Conservation (phyloP, 2,113 vertebrate species). For the Siphamia tubifer region DNA sequence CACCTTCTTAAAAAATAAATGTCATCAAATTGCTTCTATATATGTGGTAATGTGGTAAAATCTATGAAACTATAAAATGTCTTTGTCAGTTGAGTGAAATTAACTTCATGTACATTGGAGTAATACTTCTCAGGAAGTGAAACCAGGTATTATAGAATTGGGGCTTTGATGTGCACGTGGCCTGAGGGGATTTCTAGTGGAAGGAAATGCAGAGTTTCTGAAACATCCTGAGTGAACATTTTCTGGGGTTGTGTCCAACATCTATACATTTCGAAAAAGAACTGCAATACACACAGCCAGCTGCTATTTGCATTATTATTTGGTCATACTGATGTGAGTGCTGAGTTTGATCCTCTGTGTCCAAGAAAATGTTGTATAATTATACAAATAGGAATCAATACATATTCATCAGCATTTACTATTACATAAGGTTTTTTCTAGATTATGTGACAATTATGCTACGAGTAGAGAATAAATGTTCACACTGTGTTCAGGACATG, state of each 20-base stretch:
- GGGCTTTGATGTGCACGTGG: constrained; percentile 60
- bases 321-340: background rate
- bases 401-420: background rate
- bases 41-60: background rate
- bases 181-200: constrained; percentile 49
- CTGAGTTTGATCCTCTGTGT: no score
- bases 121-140: constrained; percentile 32
- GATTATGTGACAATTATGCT: background rate
- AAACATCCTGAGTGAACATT: constrained; percentile 49
- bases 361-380: no score
- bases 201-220: constrained; percentile 53
- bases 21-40: background rate
- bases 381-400: no score
- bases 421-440: background rate
- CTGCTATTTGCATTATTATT: background rate
- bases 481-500: background rate
- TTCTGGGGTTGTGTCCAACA: constrained; percentile 31
- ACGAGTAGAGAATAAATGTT: background rate
- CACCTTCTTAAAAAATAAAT: background rate
- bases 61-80: background rate
- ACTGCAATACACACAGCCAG: background rate
- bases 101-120: constrained; percentile 26
- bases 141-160: constrained; percentile 37
- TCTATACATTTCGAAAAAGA: constrained; percentile 5
- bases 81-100: constrained; percentile 48